Evolutionary conservation across 2,113 vertebrate genomes (phyloP).

Genomic region (Nicator chloris): DNA sequence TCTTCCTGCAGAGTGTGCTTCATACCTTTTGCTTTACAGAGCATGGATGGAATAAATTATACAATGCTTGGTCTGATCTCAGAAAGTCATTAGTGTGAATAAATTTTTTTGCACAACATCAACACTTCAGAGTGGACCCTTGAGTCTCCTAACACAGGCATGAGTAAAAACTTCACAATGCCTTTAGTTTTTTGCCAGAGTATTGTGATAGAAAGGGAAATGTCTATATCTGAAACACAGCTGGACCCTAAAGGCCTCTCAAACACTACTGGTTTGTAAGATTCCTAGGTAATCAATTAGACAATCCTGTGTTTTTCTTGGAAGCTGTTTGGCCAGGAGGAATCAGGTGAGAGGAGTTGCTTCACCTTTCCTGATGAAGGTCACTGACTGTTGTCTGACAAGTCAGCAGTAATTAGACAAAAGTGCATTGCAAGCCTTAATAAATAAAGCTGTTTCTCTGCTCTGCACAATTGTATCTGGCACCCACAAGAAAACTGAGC

Average conservation of each 20-base stretch:
- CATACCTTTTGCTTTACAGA: not conserved
- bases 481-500: conserved; percentile 62
- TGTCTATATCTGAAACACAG: not conserved
- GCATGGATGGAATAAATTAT: not conserved
- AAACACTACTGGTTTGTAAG: not conserved
- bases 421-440: conserved; percentile 58
- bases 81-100: not conserved
- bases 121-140: not conserved
- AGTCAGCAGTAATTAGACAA: conserved; percentile 69
- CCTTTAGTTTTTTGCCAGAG: conserved; percentile 5
- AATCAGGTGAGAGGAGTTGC: conserved; percentile 47
- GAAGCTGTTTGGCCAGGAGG: not conserved
- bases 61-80: not conserved
- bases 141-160: not conserved
- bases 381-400: conserved; percentile 58
- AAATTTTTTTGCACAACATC: not conserved
- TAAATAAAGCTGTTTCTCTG: conserved; percentile 62
- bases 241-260: not conserved
- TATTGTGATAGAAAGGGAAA: not conserved
- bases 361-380: conserved; percentile 43
- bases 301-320: not conserved
- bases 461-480: conserved; percentile 67
- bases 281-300: not conserved
- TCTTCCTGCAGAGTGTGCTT: not conserved
- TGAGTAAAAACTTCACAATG: not conserved